Evolutionary conservation across 2,797 vertebrate genomes (phyloP).

Genomic region (Peromyscus eremicus): DNA sequence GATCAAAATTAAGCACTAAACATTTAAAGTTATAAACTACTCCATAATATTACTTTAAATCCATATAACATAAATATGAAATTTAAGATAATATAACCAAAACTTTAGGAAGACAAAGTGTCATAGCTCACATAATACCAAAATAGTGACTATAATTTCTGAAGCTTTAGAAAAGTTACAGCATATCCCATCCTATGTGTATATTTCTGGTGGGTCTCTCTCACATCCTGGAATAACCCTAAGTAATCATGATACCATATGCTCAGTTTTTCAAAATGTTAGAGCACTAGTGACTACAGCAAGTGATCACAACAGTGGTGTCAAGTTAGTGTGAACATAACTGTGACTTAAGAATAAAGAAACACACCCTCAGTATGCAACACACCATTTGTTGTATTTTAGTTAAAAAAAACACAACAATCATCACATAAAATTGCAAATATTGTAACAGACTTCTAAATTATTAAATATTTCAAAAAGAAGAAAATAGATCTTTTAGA

Average conservation of each 20-base stretch:
- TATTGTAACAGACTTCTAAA: not conserved
- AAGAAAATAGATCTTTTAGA: not conserved
- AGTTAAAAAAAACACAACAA: not conserved
- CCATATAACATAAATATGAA: not conserved
- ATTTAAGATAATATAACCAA: not conserved
- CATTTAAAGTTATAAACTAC: constrained; percentile 29
- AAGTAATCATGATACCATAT: not conserved
- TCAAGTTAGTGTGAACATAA: not conserved
- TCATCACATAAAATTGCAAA: not conserved
- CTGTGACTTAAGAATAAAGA: not conserved
- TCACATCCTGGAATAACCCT: not conserved
- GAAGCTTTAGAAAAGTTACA: not conserved
- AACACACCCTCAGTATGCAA: not conserved
- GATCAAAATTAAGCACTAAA: not conserved
- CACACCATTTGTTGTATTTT: not conserved
- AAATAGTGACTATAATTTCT: not conserved
- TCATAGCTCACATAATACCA: not conserved
- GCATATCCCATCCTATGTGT: not conserved
- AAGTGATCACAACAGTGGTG: not conserved
- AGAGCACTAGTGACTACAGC: not conserved
- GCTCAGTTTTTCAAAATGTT: not conserved
- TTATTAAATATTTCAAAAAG: not conserved
- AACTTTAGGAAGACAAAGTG: not conserved
- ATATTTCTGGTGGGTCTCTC: not conserved
- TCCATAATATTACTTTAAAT: constrained; percentile 32